Evolutionary conservation across 2,797 vertebrate genomes (phyloP).

Genomic region (Phaenicophaeus curvirostris): DNA sequence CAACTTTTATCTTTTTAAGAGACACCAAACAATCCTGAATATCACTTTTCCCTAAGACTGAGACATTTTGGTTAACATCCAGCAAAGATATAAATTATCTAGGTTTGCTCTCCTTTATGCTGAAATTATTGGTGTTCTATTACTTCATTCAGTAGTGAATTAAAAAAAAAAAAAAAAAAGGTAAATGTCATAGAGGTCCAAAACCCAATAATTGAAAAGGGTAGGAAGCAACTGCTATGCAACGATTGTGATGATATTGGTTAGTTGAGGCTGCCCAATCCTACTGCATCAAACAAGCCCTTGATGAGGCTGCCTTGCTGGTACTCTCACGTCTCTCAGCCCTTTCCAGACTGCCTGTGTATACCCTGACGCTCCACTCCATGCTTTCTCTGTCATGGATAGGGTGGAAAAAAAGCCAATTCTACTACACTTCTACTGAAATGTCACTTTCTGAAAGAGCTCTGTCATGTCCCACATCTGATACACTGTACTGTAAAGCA

Average conservation of each 20-base stretch:
- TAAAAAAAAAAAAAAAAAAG: neutral
- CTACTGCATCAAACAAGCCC: neutral
- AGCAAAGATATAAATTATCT: neutral
- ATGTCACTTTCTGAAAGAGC: neutral
- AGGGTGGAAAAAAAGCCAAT: neutral
- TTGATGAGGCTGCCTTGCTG: neutral
- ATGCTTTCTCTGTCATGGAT: no score
- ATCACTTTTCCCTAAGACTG: neutral
- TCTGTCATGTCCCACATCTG: neutral
- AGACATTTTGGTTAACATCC: neutral
- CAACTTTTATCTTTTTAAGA: neutral
- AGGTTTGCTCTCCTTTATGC: neutral
- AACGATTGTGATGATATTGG: neutral
- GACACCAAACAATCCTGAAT: neutral
- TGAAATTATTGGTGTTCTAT: neutral
- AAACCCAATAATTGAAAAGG: neutral
- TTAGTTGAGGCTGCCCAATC: neutral
- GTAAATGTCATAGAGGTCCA: neutral
- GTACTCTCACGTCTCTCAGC: accelerated
- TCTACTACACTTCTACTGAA: neutral
- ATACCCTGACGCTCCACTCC: neutral
- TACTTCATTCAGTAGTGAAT: neutral
- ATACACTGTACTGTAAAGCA: neutral
- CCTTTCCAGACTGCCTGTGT: neutral
- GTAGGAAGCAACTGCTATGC: neutral